Conservation (phyloP, 2,113 vertebrate species). For the Crotalus helleri region DNA sequence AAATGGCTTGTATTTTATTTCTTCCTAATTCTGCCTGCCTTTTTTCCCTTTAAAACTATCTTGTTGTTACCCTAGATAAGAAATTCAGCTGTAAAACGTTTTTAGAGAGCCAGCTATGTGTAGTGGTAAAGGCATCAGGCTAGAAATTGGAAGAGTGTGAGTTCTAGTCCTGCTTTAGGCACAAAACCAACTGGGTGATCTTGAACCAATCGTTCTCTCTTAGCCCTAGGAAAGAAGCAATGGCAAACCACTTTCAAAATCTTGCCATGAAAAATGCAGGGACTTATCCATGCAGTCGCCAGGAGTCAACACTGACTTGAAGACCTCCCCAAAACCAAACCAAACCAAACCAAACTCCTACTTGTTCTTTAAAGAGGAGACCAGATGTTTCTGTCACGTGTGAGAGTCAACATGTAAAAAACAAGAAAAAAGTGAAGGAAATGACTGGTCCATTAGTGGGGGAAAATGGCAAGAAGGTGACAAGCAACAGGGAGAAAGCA, state of each 20-base stretch:
- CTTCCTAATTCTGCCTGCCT: not conserved
- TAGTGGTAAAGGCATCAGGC: not conserved
- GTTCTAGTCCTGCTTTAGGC: not conserved
- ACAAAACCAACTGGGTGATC: not conserved
- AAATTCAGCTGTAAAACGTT: not conserved
- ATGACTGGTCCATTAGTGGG: no score
- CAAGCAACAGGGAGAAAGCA: no score
- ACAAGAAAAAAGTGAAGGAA: no score
- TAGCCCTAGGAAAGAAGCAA: not conserved
- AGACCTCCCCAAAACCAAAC: not conserved
- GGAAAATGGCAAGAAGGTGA: no score
- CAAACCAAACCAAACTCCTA: not conserved
- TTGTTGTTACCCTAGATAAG: not conserved
- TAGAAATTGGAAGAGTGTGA: not conserved
- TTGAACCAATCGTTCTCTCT: not conserved
- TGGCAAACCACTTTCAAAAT: not conserved
- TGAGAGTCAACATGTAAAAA: not conserved
- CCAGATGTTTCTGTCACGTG: not conserved
- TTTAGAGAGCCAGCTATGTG: not conserved
- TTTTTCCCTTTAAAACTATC: not conserved
- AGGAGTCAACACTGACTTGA: not conserved
- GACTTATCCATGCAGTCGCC: not conserved
- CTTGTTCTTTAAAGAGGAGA: not conserved
- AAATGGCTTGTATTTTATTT: not conserved
- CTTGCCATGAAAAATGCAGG: not conserved